Evolutionary conservation across 1,140 invertebrate species (phyloP), one percentile per base, ranked within the genome.

Genomic region (Pomacea maculata): DNA sequence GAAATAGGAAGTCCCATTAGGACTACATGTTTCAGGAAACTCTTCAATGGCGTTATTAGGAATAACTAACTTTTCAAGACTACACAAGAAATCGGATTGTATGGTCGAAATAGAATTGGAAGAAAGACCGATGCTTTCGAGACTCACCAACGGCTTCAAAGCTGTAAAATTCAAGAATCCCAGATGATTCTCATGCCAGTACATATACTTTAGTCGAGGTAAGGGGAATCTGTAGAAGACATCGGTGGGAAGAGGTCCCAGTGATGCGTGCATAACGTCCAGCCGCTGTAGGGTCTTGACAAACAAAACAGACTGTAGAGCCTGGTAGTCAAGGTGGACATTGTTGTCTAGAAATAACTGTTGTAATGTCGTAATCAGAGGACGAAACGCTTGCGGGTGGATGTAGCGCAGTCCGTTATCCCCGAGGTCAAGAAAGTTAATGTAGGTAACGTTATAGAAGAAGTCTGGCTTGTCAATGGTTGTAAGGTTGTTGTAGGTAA

Each of bases 401-500:
- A 73, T 73, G 71, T 12, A 45, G 8, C 19, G n/a, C 71, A 73
- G 71, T 14, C 71, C 71, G 71, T 73, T 73, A 52, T 52, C 45
- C 1, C 71, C 52, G 3, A 73, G 34, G 71, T 73, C 71, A 11
- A 73, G 25, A 25, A 15, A 34, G 0, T 34, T 14, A 29, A 73
- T 73, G 45, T 34, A 52, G 2, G 71, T 73, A 15, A 73, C 71
- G 12, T 73, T 73, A 5, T 45, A 6, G 71, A 73, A 73, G 71
- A 73, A 73, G 5, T 34, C 45, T 21, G 25, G 10, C 25, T 21
- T 52, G 25, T 45, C 71, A 3, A 73, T 73, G 71, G 71, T 52
- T 11, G 71, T 73, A 11, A 73, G 71, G 71, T 73, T 73, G 71
- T 73, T 73, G 29, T 52, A 73, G 4, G 71, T 14, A 29, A 73